Conservation (phyloP, 2,888 invertebrate species). For the Melanchra persicariae region DNA sequence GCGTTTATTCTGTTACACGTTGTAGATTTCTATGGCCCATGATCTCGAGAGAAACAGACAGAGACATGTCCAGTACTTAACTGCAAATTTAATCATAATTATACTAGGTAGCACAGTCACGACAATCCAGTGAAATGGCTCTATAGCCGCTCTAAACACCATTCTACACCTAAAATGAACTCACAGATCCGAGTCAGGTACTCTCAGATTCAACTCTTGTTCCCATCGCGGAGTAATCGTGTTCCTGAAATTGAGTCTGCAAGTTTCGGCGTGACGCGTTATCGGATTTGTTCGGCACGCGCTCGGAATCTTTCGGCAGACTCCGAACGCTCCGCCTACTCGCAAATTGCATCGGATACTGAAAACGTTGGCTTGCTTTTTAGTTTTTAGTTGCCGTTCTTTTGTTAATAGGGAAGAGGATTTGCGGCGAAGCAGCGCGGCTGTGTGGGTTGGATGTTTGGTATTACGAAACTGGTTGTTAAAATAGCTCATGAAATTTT, state of each 20-base stretch:
- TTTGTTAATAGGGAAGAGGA: constrained; percentile 45
- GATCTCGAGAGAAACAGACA: background rate
- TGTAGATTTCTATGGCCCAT: no score
- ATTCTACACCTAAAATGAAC: constrained; percentile 46
- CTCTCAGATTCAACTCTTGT: constrained; percentile 74
- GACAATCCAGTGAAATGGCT: background rate
- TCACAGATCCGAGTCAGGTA: constrained; percentile 62
- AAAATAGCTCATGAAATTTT: no score
- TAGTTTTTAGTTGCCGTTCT: constrained; percentile 34
- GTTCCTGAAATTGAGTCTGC: constrained; percentile 87
- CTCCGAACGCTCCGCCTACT: constrained; percentile 64
- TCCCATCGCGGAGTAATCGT: constrained; percentile 81
- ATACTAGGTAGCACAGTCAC: background rate
- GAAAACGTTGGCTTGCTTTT: constrained; percentile 52
- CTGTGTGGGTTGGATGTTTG: background rate
- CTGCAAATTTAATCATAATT: background rate
- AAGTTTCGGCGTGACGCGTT: constrained; percentile 85
- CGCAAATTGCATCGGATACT: constrained; percentile 69
- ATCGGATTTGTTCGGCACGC: constrained; percentile 89
- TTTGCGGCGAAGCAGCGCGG: background rate
- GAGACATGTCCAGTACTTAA: background rate
- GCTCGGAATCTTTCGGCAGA: constrained; percentile 75
- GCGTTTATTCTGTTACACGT: no score
- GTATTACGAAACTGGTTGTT: background rate
- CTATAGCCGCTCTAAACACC: constrained; percentile 12